Evolutionary conservation across 2,113 vertebrate species (phyloP), one percentile per base, ranked within the genome.

Genomic region (Saimiri boliviensis): DNA sequence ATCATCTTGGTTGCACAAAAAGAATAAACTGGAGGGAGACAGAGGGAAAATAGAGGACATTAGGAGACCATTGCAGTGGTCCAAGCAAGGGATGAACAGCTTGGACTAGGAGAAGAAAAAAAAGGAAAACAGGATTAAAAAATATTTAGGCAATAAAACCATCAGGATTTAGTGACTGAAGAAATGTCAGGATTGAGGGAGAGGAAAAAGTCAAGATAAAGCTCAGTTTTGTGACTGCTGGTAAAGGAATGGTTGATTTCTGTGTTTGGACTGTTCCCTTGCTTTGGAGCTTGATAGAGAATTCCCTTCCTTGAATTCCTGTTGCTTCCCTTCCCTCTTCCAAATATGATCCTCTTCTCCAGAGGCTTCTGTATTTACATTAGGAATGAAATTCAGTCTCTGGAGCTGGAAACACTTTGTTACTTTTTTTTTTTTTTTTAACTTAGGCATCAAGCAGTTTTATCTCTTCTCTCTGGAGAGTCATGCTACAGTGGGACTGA

Each of bases 401-500:
- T 74, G 71, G 97, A 98, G 98, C 97, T 98, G 96, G 97, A 99
- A 98, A 98, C 98, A 98, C 98, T 98, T 98, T 98, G 97, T 98
- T 98, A 91, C 92, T 95, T 92, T 98, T 98, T 90, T 93, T 63
- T 60, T 63, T 93, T 91, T 81, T 87, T 88, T 86, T 27, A 96
- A 96, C 98, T 97, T 96, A 98, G 98, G 98, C 97, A 98, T 85
- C 56, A 98, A 96, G 97, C 96, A 97, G 97, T 98, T 98, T 98
- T 98, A 97, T 98, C 97, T 98, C 94, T 98, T 98, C 94, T 98
- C 98, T 98, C 98, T 98, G 98, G 98, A 98, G 98, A 98, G 93
- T 97, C 97, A 89, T 87, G 97, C 96, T 98, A 98, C 96, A 97
- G 97, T 98, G 97, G 98, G 98, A 98, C 98, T 98, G 98, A 98